phyloP scores from a whole-genome alignment of 2,113 vertebrate species.

The Bambusicola thoracicus region DNA sequence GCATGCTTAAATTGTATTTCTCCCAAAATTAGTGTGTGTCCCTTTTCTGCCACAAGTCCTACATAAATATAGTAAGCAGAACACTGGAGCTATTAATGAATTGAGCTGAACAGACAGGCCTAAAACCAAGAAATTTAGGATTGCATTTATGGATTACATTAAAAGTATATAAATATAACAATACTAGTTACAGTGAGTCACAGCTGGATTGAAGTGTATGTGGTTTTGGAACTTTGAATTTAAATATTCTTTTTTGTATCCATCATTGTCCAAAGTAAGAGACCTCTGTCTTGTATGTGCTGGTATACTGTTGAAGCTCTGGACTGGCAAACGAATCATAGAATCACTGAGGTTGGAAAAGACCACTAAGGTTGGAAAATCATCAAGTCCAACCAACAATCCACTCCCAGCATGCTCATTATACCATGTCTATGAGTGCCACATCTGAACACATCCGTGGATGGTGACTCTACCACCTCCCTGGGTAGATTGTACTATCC shows the following conservation, averaged over 20 bases:
- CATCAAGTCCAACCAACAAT: too few relatives aligned
- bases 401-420: too few relatives aligned
- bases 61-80: constrained; percentile 44
- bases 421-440: too few relatives aligned
- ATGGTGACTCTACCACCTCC: too few relatives aligned
- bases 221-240: constrained; percentile 37
- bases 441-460: too few relatives aligned
- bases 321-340: not conserved
- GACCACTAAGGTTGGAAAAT: too few relatives aligned
- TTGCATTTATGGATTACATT: constrained; percentile 51
- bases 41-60: not conserved
- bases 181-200: constrained; percentile 36
- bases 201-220: not conserved
- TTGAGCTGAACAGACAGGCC: constrained; percentile 44
- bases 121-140: constrained; percentile 34
- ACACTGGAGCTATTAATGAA: not conserved
- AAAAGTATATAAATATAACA: constrained; percentile 24
- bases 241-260: not conserved
- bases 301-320: not conserved
- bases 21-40: constrained; percentile 35
- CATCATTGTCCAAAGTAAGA: not conserved
- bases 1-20: constrained; percentile 53
- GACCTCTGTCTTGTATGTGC: not conserved
- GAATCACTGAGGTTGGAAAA: too few relatives aligned
- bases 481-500: too few relatives aligned